A percentile compares a stretch with the other conserved stretches of the same genome.
These are phyloP conservation scores for Serranochromis macrocephalus DNA, from an alignment of 2,113 vertebrate genomes.

Conservation along the genomic window DNA sequence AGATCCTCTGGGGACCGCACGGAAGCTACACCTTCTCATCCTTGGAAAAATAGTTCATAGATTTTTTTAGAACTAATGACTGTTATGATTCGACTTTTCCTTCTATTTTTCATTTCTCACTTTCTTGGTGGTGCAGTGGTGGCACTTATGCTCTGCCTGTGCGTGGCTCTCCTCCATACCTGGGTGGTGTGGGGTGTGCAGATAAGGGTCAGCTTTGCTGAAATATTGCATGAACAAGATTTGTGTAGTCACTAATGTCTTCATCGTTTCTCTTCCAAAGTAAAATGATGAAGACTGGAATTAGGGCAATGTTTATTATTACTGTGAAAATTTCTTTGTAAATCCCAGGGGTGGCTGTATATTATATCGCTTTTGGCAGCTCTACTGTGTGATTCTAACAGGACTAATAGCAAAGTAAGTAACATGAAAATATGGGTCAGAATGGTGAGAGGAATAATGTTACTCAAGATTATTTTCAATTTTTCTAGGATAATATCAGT, in stretches of 20 bases:
- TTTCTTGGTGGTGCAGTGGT: background rate
- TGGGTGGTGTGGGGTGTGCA: background rate
- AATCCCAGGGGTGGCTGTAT: constrained; percentile 11
- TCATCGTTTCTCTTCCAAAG: background rate
- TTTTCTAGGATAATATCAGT: background rate
- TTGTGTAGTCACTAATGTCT: background rate
- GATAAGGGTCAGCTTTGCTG: background rate
- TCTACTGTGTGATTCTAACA: background rate
- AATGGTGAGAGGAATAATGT: background rate
- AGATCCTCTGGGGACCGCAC: background rate
- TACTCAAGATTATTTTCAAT: background rate
- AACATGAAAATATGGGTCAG: constrained; percentile 30
- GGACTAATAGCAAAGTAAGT: constrained; percentile 6
- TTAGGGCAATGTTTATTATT: constrained; percentile 37
- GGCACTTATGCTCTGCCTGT: background rate
- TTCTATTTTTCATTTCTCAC: background rate
- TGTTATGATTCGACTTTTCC: background rate
- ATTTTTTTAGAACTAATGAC: background rate
- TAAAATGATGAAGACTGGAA: background rate
- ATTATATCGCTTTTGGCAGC: constrained; percentile 8
- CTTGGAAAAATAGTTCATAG: background rate
- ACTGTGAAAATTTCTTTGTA: background rate
- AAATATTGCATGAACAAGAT: background rate
- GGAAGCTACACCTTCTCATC: background rate
- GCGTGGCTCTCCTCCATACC: background rate